These are phyloP conservation scores for Anastrepha obliqua DNA, from an alignment of 1,140 invertebrate genomes.

Conservation along the genomic window DNA sequence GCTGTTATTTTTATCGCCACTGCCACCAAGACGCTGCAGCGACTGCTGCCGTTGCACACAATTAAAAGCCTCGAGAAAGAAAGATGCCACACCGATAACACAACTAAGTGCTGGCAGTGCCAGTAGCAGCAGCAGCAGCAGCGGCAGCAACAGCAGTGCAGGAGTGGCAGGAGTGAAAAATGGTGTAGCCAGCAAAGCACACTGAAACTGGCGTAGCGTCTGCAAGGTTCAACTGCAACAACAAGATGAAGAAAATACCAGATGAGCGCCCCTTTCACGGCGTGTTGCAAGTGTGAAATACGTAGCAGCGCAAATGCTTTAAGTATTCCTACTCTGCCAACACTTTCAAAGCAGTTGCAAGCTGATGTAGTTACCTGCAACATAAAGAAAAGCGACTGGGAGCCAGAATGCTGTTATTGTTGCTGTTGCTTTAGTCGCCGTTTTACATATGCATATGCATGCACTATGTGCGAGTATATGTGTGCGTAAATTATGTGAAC, in stretches of 20 bases:
- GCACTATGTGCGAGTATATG: background rate
- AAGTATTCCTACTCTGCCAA: background rate
- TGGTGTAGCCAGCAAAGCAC: background rate
- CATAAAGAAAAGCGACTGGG: background rate
- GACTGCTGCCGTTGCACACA: background rate
- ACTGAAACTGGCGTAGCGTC: background rate
- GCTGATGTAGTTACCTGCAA: background rate
- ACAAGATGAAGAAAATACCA: background rate
- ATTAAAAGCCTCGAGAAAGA: slow-evolving; percentile 38
- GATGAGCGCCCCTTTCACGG: no score
- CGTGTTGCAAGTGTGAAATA: slow-evolving; percentile 19
- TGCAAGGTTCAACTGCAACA: background rate
- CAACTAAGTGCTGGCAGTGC: slow-evolving; percentile 17
- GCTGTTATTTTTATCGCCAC: slow-evolving; percentile 45
- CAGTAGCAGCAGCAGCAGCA: background rate
- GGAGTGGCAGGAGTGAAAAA: slow-evolving; percentile 7
- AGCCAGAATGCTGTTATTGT: background rate
- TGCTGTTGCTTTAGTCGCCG: slow-evolving; percentile 9
- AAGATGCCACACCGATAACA: slow-evolving; percentile 47
- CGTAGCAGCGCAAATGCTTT: background rate
- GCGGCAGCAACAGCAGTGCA: background rate
- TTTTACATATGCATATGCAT: background rate
- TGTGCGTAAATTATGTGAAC: background rate
- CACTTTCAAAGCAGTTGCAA: background rate
- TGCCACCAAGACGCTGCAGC: slow-evolving; percentile 20